Percentiles rank a stretch among this genome's conserved stretches.
Evolutionary conservation across 2,797 vertebrate species (phyloP).

Genomic region (Parambassis ranga): DNA sequence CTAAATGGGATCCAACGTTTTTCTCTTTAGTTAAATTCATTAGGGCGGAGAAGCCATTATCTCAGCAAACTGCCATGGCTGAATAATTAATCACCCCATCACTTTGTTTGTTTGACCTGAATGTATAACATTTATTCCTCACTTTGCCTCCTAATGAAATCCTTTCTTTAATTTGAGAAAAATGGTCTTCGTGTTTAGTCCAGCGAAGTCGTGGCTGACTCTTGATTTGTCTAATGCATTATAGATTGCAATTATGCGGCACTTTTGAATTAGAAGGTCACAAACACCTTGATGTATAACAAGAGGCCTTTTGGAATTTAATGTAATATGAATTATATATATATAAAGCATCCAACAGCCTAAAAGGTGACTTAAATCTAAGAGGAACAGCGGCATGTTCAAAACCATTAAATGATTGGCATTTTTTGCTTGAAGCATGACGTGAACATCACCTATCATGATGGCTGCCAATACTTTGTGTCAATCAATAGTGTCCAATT

Average conservation of each 20-base stretch:
- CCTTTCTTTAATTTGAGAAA: slow-evolving; percentile 64
- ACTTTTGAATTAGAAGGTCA: slow-evolving; percentile 58
- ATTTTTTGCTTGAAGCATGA: too few relatives aligned
- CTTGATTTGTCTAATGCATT: slow-evolving; percentile 64
- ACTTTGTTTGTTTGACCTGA: slow-evolving; percentile 77
- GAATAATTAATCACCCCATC: slow-evolving; percentile 82
- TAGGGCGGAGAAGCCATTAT: slow-evolving; percentile 71
- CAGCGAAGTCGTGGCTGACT: slow-evolving; percentile 24
- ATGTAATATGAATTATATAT: too few relatives aligned
- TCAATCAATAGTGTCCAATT: too few relatives aligned
- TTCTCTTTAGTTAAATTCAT: slow-evolving; percentile 73
- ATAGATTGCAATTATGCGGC: slow-evolving; percentile 56
- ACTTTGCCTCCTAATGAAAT: slow-evolving; percentile 63
- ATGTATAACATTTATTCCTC: slow-evolving; percentile 71
- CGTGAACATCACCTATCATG: too few relatives aligned
- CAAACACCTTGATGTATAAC: slow-evolving; percentile 38
- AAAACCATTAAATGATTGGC: too few relatives aligned
- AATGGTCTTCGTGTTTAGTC: slow-evolving; percentile 43
- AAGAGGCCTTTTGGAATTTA: slow-evolving; percentile 13
- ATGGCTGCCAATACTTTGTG: too few relatives aligned
- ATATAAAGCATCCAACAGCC: too few relatives aligned
- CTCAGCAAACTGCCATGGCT: slow-evolving; percentile 72
- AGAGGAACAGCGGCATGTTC: too few relatives aligned
- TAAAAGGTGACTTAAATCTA: too few relatives aligned
- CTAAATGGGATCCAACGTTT: slow-evolving; percentile 53